Evolutionary conservation across 2,888 invertebrate genomes (phyloP).

Genomic region (Chrysopilus asiliformis): DNA sequence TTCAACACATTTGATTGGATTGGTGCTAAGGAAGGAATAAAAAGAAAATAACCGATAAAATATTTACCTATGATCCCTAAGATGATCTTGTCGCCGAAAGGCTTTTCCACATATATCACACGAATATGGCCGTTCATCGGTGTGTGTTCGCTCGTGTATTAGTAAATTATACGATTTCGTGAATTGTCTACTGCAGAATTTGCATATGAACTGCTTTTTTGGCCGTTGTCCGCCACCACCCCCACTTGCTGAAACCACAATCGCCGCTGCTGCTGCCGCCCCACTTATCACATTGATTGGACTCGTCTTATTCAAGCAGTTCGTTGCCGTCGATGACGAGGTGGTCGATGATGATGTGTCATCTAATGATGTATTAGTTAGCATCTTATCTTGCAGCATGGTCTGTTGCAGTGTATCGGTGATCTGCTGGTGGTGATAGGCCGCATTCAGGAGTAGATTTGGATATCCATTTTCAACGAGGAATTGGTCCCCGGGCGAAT

Average conservation of each 20-base stretch:
- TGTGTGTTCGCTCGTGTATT: constrained; percentile 95
- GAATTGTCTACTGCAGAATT: constrained; percentile 96
- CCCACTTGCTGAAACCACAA: constrained; percentile 19
- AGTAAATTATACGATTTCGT: constrained; percentile 91
- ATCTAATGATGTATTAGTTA: background rate
- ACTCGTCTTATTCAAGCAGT: background rate
- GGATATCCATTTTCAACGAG: constrained; percentile 55
- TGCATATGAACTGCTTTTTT: constrained; percentile 98
- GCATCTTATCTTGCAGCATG: constrained; percentile 17
- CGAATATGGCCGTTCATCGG: constrained; percentile 92
- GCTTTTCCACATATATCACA: constrained; percentile 98
- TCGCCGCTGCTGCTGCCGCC: constrained; percentile 9
- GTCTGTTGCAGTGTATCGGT: constrained; percentile 10
- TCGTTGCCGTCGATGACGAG: constrained; percentile 9
- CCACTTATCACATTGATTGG: background rate
- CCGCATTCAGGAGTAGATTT: constrained; percentile 54
- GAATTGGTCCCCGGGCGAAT: constrained; percentile 35
- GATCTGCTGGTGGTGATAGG: constrained; percentile 38
- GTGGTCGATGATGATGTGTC: constrained; percentile 8
- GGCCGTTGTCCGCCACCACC: constrained; percentile 43
- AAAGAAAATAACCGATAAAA: too few species aligned
- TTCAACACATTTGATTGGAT: too few species aligned
- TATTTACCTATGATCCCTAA: constrained; percentile 88
- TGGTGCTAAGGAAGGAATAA: too few species aligned
- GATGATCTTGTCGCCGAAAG: constrained; percentile 90